phyloP scores from a whole-genome alignment of 2,797 vertebrate species.

The Schizopygopsis malacanthus region DNA sequence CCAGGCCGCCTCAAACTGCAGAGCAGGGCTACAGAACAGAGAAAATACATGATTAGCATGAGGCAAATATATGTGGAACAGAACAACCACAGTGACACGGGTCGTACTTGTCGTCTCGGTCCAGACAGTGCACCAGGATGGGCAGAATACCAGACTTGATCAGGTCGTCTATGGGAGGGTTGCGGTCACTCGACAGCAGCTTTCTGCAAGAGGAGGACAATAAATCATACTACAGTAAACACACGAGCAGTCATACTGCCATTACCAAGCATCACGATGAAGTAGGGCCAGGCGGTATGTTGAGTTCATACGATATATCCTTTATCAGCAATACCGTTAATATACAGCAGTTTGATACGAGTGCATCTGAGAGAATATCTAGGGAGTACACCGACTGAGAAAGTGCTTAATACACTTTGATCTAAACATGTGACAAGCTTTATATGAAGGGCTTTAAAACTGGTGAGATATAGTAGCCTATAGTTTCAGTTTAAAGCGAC shows the following conservation, averaged over 20 bases:
- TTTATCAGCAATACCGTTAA: too few species aligned
- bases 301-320: too few species aligned
- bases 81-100: background rate
- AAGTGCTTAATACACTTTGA: too few species aligned
- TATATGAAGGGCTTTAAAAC: too few species aligned
- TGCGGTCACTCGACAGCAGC: conserved; percentile 97
- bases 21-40: conserved; percentile 85
- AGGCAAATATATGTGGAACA: background rate
- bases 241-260: background rate
- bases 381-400: too few species aligned
- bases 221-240: background rate
- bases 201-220: conserved; percentile 79
- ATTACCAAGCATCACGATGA: background rate
- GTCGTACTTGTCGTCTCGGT: conserved; percentile 98
- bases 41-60: background rate
- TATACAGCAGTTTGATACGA: too few species aligned
- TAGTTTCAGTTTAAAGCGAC: too few species aligned
- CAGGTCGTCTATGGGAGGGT: conserved; percentile 98
- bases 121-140: conserved; percentile 98
- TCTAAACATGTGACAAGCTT: too few species aligned
- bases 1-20: conserved; percentile 99
- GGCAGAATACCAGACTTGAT: conserved; percentile 99
- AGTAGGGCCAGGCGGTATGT: too few species aligned
- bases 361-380: too few species aligned
- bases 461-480: too few species aligned